Base-by-base conservation (phyloP, 2,888 invertebrate species). In the Andricus curvator region DNA sequence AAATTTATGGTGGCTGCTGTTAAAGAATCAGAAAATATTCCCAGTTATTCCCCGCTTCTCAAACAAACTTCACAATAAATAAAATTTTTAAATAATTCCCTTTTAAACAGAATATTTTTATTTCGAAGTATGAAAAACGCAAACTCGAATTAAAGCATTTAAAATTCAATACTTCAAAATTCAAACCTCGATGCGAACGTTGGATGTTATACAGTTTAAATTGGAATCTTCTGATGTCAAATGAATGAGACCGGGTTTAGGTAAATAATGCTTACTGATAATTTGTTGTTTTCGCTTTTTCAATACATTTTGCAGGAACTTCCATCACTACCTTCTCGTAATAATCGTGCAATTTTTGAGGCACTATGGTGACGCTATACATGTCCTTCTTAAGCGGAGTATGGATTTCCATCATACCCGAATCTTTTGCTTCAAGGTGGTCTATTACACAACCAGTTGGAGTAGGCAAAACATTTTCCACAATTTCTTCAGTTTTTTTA, bases 341-440 rank as follows among this genome's bases (percentile, higher is more conserved):
- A 33, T n/a, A 74, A 37, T 60, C 17, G 4, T n/a, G 1, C 0
- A 74, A 74, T 56, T 37, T 74, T 0, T 33, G 29, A 13, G 74
- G 74, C 33, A 74, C n/a, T 8, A 74, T 13, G 13, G 74, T 74
- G 4, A 74, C 56, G 15, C 51, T 33, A 37, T 33, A 74, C 29
- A 3, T 60, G 29, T n/a, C n/a, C 15, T 74, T 37, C 6, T n/a
- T 33, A 33, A 74, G 74, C 6, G n/a, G 33, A 56, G 56, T 37
- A 20, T 78, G 25, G 25, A 78, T 79, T 80, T 83, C 60, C 29
- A 78, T 17, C 37, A 70, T 4, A 11, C 83, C 84, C 37, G 0
- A 11, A 15, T 60, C 20, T 13, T 9, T 20, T 37, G 22, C n/a
- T 15, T 37, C 11, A 29, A 74, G 74, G 15, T 56, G 17, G 33